Evolutionary conservation across 2,113 vertebrate genomes (phyloP).

Genomic region (Hypocryptadius cinnamomeus): DNA sequence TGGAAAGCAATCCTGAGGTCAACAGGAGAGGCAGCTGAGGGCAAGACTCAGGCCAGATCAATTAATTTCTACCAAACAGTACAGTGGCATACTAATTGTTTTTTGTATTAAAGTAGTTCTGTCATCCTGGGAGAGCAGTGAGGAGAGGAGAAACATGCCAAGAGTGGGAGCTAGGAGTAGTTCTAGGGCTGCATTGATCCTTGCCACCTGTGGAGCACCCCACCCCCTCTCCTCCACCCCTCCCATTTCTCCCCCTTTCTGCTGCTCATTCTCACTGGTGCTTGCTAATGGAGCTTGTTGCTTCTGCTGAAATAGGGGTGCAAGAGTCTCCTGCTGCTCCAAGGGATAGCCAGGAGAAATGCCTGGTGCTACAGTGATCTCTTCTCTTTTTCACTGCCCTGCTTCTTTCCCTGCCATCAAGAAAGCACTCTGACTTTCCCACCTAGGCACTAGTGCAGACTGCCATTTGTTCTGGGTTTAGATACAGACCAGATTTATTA

Average conservation of each 20-base stretch:
- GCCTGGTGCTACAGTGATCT: not conserved
- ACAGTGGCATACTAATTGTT: not conserved
- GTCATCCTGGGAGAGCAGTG: not conserved
- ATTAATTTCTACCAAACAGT: not conserved
- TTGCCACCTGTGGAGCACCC: not conserved
- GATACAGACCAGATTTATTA: not conserved
- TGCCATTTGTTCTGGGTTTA: not conserved
- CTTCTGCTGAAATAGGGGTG: not conserved
- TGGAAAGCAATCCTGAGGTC: not conserved
- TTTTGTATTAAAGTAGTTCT: not conserved
- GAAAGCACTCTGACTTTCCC: not conserved
- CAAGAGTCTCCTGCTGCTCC: not conserved
- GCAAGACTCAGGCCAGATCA: not conserved
- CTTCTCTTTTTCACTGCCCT: not conserved
- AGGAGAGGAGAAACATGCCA: not conserved
- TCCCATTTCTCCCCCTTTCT: not conserved
- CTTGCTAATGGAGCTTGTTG: not conserved
- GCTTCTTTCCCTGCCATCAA: not conserved
- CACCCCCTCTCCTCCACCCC: not conserved
- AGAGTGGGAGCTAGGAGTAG: not conserved
- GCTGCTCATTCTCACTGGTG: not conserved
- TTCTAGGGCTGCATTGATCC: not conserved
- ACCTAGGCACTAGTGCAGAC: not conserved
- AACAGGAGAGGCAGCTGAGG: not conserved
- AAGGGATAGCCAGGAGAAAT: not conserved